Evolutionary conservation across 2,797 vertebrate species (phyloP), one percentile per base, ranked within the genome.

Genomic region (Acipenser oxyrinchus): DNA sequence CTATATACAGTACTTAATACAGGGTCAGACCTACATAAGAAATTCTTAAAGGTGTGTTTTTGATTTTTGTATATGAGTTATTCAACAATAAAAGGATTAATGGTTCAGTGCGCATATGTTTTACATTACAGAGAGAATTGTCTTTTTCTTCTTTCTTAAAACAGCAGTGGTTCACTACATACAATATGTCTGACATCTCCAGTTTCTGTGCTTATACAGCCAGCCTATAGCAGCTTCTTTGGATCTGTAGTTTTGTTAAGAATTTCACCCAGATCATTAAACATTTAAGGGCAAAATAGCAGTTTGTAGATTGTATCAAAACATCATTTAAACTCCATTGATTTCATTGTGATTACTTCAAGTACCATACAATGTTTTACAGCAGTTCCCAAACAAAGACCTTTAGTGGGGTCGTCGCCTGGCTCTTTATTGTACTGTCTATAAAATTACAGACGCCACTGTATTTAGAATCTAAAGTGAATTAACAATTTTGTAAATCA

Each of bases 151-250:
- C 51, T 13, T 68, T 8, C 12, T 62, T 48, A 53, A 48, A 50
- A 74, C 66, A 69, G 23, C 73, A 76, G 78, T 62, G 78, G 71
- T 71, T 50, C 49, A 69, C 73, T 75, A 72, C 67, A 70, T 66
- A 62, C 1, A 73, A 72, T 15, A 0, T 73, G 66, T 70, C 68
- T 72, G 78, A 72, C 76, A 66, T 65, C 72, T 70, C 66, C 70
- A 76, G 64, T 58, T 63, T 72, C 70, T 76, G 65, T 18, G 18
- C 18, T 18, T 18, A 18, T 18, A 18, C 18, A 18, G 18, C 18
- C 1, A 18, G 18, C 63, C 76, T 76, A 74, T 69, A 84, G 83
- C 75, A 84, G 80, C 81, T 88, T 92, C 85, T 88, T 92, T 90
- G 88, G 83, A 81, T 84, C 83, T 81, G 82, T 75, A 72, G 49